phyloP scores from a whole-genome alignment of 2,113 vertebrate species.

The Antechinus flavipes region DNA sequence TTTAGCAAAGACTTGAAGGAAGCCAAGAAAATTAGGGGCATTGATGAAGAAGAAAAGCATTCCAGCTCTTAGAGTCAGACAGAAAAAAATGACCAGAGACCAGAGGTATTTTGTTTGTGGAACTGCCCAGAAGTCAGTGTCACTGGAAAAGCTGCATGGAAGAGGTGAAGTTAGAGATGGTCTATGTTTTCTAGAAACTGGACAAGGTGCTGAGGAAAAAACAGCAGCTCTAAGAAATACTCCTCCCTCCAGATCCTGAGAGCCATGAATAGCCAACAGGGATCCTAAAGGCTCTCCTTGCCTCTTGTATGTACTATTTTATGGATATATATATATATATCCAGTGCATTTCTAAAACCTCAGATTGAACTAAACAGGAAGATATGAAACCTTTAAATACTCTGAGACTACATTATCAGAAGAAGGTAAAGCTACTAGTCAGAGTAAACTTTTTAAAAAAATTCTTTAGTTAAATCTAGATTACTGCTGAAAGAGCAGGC shows the following conservation, averaged over 20 bases:
- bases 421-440: neutral
- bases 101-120: neutral
- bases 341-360: neutral
- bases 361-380: neutral
- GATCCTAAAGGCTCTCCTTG: neutral
- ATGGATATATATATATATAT: neutral
- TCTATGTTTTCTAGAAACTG: neutral
- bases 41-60: neutral
- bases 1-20: neutral
- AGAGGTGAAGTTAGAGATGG: neutral
- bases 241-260: neutral
- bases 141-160: neutral
- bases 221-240: neutral
- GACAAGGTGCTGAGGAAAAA: neutral
- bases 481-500: neutral
- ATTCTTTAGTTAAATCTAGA: neutral
- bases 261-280: neutral
- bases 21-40: neutral
- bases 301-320: neutral
- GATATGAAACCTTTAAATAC: neutral
- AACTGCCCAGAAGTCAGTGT: neutral
- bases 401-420: neutral
- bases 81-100: neutral
- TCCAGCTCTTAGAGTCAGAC: neutral
- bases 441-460: neutral